Base-by-base conservation (phyloP, 2,888 invertebrate genomes). In the Hypomecis atomaria region DNA sequence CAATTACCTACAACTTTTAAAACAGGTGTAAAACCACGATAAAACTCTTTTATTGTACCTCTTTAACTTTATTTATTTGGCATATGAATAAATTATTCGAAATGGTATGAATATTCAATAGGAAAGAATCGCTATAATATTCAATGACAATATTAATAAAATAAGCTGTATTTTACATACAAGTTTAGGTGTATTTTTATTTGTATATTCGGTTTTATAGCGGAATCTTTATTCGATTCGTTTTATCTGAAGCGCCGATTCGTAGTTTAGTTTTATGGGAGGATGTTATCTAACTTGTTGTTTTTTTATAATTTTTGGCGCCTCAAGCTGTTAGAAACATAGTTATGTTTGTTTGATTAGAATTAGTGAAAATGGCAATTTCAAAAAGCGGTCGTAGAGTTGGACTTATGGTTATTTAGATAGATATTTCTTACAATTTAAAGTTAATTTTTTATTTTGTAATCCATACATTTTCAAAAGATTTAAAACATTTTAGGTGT, bases 1-100 rank as follows among this genome's bases (percentile, higher is more conserved):
- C 59, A 67, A 66, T 69, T 45, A 37, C 45, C 56, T 71, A 71
- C 65, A 66, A 69, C 68, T 70, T 66, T 67, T 59, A 67, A 65
- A 72, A 72, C 69, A 71, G 71, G 72, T 72, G 72, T 72, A 69
- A 71, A 72, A 72, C 63, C 62, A 65, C 69, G 33, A 71, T 72
- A 70, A 71, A 72, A 71, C 60, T 67, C 23, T 71, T 71, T 72
- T 69, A 71, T 66, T 69, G 57, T 65, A 65, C 65, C 65, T 68
- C 59, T 59, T 70, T 65, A 66, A 65, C 60, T 66, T 70, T 68
- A 66, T 69, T 72, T 72, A 71, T 69, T 69, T 65, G 65, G 57
- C 62, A 64, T 55, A 69, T 72, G 72, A 72, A 72, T 72, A 72
- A 57, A 69, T 71, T 65, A 69, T 59, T 60, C 48, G 60, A 62